Percentiles rank a stretch among this genome's conserved stretches.
Evolutionary conservation across 2,888 invertebrate genomes (phyloP).

Genomic region (Lasioglossum malachurum): DNA sequence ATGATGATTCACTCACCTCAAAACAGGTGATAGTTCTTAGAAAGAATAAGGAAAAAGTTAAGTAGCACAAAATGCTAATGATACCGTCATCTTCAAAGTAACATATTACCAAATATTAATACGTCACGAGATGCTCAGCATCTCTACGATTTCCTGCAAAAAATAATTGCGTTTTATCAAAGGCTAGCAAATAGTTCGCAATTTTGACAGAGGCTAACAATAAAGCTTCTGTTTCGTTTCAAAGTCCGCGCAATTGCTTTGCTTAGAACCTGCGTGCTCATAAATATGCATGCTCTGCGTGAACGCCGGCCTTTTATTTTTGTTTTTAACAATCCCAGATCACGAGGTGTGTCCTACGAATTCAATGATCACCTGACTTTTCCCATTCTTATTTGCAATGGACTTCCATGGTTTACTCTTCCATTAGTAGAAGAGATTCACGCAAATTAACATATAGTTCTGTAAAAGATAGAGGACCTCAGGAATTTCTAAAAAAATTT

Average conservation of each 20-base stretch:
- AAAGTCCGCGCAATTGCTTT: conserved; percentile 24
- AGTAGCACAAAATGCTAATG: background rate
- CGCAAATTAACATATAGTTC: background rate
- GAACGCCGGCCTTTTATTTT: conserved; percentile 11
- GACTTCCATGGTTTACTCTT: background rate
- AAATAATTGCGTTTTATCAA: background rate
- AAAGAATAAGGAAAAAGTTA: background rate
- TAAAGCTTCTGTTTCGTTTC: background rate
- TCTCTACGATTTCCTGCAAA: background rate
- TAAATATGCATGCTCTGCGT: conserved; percentile 58
- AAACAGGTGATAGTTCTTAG: background rate
- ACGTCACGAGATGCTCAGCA: background rate
- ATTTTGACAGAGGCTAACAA: background rate
- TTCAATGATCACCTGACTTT: background rate
- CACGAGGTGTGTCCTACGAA: background rate
- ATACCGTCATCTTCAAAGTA: background rate
- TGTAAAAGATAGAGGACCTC: background rate
- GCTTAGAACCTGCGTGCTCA: conserved; percentile 43
- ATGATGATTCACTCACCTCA: background rate
- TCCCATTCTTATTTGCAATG: background rate
- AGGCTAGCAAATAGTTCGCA: background rate
- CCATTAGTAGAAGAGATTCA: background rate
- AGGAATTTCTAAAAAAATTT: background rate
- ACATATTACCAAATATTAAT: background rate
- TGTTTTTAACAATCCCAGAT: background rate